These are phyloP conservation scores for Protodeltote pygarga DNA, from an alignment of 2,888 invertebrate genomes.

Conservation along the genomic window DNA sequence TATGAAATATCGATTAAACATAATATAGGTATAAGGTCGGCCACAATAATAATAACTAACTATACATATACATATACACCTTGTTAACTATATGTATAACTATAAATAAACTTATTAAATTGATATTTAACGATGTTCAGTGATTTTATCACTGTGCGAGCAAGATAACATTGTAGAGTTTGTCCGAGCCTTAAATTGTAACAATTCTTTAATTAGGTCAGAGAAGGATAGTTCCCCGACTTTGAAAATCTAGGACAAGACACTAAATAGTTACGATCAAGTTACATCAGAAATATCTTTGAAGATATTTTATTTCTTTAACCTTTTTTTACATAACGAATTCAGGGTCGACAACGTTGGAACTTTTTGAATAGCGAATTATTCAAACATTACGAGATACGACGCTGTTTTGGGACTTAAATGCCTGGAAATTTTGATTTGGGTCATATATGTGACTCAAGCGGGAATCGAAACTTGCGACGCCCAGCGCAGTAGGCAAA, in stretches of 20 bases:
- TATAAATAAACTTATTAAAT: too few relatives aligned
- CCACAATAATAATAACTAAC: too few relatives aligned
- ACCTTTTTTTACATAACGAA: background rate
- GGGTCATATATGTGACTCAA: too few relatives aligned
- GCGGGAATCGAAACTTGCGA: too few relatives aligned
- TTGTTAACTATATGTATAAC: too few relatives aligned
- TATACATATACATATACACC: too few relatives aligned
- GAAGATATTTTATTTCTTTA: slow-evolving; percentile 8
- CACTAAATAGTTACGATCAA: slow-evolving; percentile 14
- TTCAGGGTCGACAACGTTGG: background rate
- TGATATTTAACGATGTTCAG: too few relatives aligned
- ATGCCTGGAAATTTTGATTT: background rate
- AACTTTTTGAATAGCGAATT: background rate
- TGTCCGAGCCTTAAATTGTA: slow-evolving; percentile 10
- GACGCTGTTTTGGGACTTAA: background rate
- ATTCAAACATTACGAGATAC: background rate
- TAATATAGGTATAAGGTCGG: too few relatives aligned
- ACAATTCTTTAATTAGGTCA: slow-evolving; percentile 36
- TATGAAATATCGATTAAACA: too few relatives aligned
- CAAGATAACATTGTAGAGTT: too few relatives aligned
- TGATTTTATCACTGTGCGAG: too few relatives aligned
- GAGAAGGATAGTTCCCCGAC: slow-evolving; percentile 11
- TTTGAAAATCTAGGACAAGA: slow-evolving; percentile 16
- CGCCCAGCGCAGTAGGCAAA: too few relatives aligned
- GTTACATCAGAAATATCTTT: slow-evolving; percentile 18